Conservation (phyloP, 2,797 vertebrate genomes). For the Sebastes variabilis region DNA sequence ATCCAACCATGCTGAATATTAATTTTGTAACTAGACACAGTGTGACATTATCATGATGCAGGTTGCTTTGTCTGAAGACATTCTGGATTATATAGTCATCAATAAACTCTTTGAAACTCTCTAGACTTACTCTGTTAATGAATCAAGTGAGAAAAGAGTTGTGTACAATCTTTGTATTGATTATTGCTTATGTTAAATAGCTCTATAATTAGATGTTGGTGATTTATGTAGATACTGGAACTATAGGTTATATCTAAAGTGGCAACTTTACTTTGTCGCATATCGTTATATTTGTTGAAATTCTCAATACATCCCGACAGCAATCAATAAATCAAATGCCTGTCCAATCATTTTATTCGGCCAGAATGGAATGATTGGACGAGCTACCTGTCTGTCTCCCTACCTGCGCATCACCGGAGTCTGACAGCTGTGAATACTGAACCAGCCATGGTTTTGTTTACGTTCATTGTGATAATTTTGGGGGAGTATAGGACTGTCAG, state of each 20-base stretch:
- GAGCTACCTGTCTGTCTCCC: too few species aligned
- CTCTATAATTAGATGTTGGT: background rate
- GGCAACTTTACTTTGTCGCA: background rate
- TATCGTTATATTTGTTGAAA: background rate
- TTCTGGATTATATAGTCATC: background rate
- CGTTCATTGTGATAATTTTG: fast-evolving
- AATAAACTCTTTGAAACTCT: background rate
- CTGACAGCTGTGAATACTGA: too few species aligned
- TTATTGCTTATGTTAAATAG: background rate
- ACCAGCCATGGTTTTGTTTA: too few species aligned
- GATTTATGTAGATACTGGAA: background rate
- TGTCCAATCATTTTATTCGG: too few species aligned
- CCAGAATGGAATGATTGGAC: too few species aligned
- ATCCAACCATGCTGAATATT: background rate
- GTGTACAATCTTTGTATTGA: background rate
- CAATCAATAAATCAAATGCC: too few species aligned
- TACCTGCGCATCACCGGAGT: too few species aligned
- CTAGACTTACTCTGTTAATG: background rate
- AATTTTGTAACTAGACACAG: background rate
- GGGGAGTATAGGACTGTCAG: too few species aligned
- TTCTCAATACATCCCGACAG: too few species aligned
- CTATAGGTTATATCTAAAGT: background rate
- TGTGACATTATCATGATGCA: background rate
- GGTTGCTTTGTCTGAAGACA: background rate
- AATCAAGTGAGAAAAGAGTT: background rate